phyloP scores from a whole-genome alignment of 2,113 vertebrate genomes.

The Microcebus jonahi region DNA sequence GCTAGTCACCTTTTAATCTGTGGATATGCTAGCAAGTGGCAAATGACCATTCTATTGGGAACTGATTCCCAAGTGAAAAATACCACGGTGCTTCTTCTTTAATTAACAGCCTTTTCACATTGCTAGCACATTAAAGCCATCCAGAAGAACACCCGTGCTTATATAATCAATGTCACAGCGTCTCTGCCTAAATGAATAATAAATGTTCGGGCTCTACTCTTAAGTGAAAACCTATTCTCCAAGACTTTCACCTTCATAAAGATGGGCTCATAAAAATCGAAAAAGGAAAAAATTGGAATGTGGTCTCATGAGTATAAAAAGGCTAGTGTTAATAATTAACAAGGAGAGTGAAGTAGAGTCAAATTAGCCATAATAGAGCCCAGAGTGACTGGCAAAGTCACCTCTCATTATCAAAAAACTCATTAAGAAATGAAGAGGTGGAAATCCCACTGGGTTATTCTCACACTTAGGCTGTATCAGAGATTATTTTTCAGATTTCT shows the following conservation, averaged over 20 bases:
- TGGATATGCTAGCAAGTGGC: constrained; percentile 84
- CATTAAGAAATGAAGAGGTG: constrained; percentile 92
- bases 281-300: constrained; percentile 85
- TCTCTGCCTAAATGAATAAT: constrained; percentile 79
- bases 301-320: constrained; percentile 93
- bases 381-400: constrained; percentile 92
- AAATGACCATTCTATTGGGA: constrained; percentile 85
- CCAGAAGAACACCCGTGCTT: constrained; percentile 76
- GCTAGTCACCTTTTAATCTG: constrained; percentile 82
- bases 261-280: constrained; percentile 79
- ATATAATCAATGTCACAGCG: constrained; percentile 77
- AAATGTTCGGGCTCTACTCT: constrained; percentile 78
- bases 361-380: constrained; percentile 98
- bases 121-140: constrained; percentile 80
- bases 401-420: constrained; percentile 92
- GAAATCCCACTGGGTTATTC: constrained; percentile 90
- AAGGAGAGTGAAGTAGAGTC: constrained; percentile 91
- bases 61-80: constrained; percentile 82
- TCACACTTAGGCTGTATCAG: constrained; percentile 83
- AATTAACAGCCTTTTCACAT: constrained; percentile 87
- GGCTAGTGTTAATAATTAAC: constrained; percentile 98
- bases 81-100: constrained; percentile 81
- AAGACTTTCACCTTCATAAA: constrained; percentile 81
- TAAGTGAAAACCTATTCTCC: constrained; percentile 83
- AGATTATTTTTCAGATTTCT: constrained; percentile 89